Conservation (phyloP, 2,113 vertebrate species). For the Gymnobelideus leadbeateri region DNA sequence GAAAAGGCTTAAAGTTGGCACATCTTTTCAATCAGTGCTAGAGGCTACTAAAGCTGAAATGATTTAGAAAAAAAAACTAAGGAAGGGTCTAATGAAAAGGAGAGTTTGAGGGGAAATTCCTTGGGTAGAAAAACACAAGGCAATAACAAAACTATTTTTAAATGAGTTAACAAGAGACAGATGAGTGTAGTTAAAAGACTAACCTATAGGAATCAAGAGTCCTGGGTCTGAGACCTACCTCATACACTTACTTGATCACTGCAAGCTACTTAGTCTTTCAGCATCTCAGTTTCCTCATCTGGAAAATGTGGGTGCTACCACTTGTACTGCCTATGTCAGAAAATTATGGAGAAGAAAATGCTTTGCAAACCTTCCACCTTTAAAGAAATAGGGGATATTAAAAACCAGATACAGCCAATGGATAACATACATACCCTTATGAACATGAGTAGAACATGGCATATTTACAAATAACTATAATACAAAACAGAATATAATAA, state of each 20-base stretch:
- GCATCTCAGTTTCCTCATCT: no score
- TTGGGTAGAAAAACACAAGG: background rate
- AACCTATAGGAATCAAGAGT: background rate
- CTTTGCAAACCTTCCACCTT: no score
- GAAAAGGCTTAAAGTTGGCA: slow-evolving; percentile 8
- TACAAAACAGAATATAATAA: background rate
- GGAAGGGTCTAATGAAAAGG: no score
- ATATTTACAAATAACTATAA: background rate
- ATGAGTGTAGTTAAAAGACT: background rate
- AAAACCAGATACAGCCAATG: background rate
- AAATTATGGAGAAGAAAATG: no score
- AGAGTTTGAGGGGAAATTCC: background rate
- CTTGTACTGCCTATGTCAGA: no score
- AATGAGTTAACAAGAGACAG: background rate
- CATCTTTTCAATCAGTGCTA: slow-evolving; percentile 12
- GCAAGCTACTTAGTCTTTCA: no score
- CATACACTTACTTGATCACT: no score
- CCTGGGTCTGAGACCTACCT: background rate
- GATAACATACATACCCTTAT: background rate
- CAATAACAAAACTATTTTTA: background rate
- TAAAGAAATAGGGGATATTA: no score
- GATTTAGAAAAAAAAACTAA: slow-evolving; percentile 18
- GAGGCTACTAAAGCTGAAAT: slow-evolving; percentile 70
- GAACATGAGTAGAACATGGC: background rate
- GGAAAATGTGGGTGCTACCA: no score